phyloP scores from a whole-genome alignment of 2,113 vertebrate species.

The Anhinga rufa region DNA sequence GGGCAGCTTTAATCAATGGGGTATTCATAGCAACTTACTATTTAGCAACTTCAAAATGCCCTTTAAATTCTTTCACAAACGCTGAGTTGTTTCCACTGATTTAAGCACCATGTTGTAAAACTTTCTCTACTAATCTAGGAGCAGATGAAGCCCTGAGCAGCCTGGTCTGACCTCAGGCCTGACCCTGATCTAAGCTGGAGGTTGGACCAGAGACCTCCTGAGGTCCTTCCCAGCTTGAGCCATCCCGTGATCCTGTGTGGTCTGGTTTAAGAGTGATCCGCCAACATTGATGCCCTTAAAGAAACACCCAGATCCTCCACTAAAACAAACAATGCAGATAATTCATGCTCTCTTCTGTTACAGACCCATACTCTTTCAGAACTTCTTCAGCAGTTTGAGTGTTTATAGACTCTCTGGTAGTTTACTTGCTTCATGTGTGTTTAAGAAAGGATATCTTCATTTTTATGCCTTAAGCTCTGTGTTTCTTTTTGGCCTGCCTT shows the following conservation, averaged over 20 bases:
- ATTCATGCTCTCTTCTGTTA: not conserved
- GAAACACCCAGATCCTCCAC: not conserved
- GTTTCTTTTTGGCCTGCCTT: not conserved
- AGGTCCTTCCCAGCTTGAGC: not conserved
- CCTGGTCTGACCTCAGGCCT: not conserved
- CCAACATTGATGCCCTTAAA: not conserved
- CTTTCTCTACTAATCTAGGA: not conserved
- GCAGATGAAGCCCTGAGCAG: not conserved
- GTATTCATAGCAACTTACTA: not conserved
- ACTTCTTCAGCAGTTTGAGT: not conserved
- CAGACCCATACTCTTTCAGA: not conserved
- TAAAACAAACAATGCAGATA: not conserved
- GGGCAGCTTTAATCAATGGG: not conserved
- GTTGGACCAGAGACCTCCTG: not conserved
- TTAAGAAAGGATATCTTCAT: not conserved
- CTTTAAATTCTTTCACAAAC: not conserved
- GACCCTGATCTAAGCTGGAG: not conserved
- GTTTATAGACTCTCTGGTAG: not conserved
- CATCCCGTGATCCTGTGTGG: not conserved
- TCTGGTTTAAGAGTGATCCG: not conserved
- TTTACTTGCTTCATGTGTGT: not conserved
- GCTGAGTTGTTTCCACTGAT: not conserved
- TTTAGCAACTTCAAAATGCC: not conserved
- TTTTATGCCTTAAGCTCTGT: not conserved
- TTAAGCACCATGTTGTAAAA: not conserved